Base-by-base conservation (phyloP, 2,797 vertebrate genomes). In the Acestrorhynchus altus region DNA sequence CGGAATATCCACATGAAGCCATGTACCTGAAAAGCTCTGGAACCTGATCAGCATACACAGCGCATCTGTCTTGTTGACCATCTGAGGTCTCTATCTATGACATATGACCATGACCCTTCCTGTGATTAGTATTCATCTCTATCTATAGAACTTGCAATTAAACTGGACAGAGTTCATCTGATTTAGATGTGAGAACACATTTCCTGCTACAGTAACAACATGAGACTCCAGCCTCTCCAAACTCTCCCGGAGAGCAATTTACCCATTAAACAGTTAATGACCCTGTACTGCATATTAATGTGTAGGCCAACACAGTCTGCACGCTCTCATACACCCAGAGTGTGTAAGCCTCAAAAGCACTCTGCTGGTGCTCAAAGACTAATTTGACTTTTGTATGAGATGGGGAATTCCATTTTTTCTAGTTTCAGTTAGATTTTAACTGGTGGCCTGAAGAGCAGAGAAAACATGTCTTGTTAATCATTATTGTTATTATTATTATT, bases 231-330 rank as follows among this genome's bases (percentile, higher is more conserved):
- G 18, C 51, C 18, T 52, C 59, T 68, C 66, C 54, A 42, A 42
- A 31, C 59, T 66, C 49, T 73, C 51, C 83, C 57, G 71, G 31
- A 51, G 49, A 67, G 67, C 64, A 57, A 74, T 78, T 78, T 79
- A 81, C 72, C 42, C 76, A 81, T 83, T 75, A 82, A 78, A 76
- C 82, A 78, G 60, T 65, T 75, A 72, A 57, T 56, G 73, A 51
- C 49, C 67, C 74, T 73, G 57, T 72, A 78, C 77, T n/a, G 69
- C 72, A 9, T 42, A 42, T 64, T 64, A 42, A 42, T 42, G 18
- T 59, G 26, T 15, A 59, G 4, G 16, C 24, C 12, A 59, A 31
- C 59, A 65, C 60, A 65, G 15, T n/a, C 5, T 46, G 42, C 42
- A 35, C 42, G 2, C 71, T 35, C 24, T n/a, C n/a, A n/a, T n/a